Conservation (phyloP, 2,113 vertebrate genomes). For the Lophochroa leadbeateri region DNA sequence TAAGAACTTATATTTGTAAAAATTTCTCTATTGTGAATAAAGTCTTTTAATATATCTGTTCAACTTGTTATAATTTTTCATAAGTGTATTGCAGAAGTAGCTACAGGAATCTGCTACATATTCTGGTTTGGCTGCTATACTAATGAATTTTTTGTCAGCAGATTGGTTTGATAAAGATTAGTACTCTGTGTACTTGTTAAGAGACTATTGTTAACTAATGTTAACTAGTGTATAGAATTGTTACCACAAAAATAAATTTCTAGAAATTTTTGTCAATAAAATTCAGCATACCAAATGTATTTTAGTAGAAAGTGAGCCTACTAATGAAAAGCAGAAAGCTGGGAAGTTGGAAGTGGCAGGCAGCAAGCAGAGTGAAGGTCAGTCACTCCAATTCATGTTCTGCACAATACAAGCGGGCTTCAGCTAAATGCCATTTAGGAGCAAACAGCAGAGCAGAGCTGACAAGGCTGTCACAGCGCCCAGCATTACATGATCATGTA, state of each 20-base stretch:
- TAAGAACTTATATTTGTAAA: conserved; percentile 99
- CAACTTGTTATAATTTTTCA: conserved; percentile 37
- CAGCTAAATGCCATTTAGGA: conserved; percentile 31
- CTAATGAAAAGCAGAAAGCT: background rate
- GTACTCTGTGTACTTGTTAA: background rate
- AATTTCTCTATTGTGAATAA: conserved; percentile 99
- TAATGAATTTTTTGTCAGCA: background rate
- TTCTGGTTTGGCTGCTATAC: background rate
- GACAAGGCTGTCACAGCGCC: conserved; percentile 27
- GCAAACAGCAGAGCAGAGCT: background rate
- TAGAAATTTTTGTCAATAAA: background rate
- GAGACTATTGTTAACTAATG: background rate
- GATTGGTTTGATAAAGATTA: background rate
- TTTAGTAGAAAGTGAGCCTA: background rate
- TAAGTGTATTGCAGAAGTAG: background rate
- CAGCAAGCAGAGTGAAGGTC: background rate
- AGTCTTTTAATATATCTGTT: conserved; percentile 91
- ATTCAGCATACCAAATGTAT: background rate
- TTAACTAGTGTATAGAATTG: background rate
- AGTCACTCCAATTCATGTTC: background rate
- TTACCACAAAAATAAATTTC: background rate
- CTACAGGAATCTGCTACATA: background rate
- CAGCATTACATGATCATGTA: background rate
- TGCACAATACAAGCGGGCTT: background rate
- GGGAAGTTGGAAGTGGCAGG: background rate